Base-by-base conservation (phyloP, 2,113 vertebrate genomes). In the Varanus salvator region DNA sequence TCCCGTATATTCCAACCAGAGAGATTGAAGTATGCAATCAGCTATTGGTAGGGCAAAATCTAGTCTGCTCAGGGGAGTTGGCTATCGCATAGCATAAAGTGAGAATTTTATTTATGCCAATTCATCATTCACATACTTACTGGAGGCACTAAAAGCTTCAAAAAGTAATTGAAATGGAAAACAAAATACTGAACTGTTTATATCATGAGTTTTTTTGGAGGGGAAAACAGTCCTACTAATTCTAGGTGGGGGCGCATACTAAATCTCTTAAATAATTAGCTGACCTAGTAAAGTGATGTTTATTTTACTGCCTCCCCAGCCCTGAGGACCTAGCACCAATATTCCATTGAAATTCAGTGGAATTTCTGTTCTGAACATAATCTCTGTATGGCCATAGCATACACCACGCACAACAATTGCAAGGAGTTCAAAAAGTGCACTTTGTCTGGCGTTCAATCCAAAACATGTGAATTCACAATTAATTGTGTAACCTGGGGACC, bases 101-200 rank as follows among this genome's bases (percentile, higher is more conserved):
- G 1, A 0, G 8, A n/a, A 31, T 27, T 75, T 69, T 87, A 66
- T 90, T 76, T 66, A 1, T n/a, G 54, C 29, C 15, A 1, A 14
- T 12, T 85, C 11, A 1, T 89, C 82, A 71, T n/a, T 92, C 71
- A 23, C n/a, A 23, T 0, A 1, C 78, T 68, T 68, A 72, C 66
- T 83, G 80, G 81, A 92, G 80, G 87, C 78, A 54, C 60, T 66
- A 29, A 84, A 87, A 90, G 34, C 27, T 74, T 87, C 48, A 0
- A 4, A 23, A 0, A 31, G 90, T 69, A 86, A 90, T 25, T 75
- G 54, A 75, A 75, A 64, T 83, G 25, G 64, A 90, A 90, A 80
- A 74, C 44, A 86, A 91, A 91, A n/a, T 15, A 69, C 19, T 25
- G 68, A 50, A 57, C 52, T 85, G 38, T 64, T 90, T 93, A 48